A percentile compares a stretch with the other conserved stretches of the same genome.
Conservation (phyloP, 2,113 vertebrate species). For the Potamarius usumacintae region DNA sequence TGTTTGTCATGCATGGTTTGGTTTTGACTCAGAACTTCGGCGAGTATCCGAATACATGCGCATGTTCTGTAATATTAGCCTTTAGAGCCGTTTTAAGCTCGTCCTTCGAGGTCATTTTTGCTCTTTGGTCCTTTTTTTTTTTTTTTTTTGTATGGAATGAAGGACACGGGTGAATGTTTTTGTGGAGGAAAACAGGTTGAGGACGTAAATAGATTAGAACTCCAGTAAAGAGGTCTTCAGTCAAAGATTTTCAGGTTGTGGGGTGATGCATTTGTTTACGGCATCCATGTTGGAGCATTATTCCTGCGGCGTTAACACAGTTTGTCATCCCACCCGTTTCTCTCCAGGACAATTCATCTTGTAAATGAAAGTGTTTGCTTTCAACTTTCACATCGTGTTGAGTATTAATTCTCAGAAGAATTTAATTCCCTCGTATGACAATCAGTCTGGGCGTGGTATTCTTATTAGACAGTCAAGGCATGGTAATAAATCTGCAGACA, state of each 20-base stretch:
- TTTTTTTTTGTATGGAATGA: neutral
- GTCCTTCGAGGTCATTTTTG: neutral
- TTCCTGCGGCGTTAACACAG: neutral
- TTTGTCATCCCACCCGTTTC: neutral
- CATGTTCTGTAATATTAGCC: neutral
- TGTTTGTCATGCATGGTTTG: neutral
- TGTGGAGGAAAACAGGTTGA: neutral
- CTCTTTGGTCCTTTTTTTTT: neutral
- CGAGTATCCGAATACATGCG: neutral
- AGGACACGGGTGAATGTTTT: neutral
- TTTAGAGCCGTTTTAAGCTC: neutral
- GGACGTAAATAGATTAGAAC: neutral
- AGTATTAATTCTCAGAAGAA: neutral
- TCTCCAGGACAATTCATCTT: neutral
- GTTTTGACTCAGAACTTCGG: neutral
- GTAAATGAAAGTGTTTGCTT: neutral
- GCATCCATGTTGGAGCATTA: neutral
- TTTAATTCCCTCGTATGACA: neutral
- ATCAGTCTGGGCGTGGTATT: neutral
- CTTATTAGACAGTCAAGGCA: neutral
- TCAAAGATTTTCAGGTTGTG: neutral
- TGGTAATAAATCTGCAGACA: neutral
- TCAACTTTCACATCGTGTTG: neutral
- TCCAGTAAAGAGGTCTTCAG: neutral
- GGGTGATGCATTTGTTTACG: neutral